phyloP scores from a whole-genome alignment of 2,113 vertebrate species.

The Megaptera novaeangliae region DNA sequence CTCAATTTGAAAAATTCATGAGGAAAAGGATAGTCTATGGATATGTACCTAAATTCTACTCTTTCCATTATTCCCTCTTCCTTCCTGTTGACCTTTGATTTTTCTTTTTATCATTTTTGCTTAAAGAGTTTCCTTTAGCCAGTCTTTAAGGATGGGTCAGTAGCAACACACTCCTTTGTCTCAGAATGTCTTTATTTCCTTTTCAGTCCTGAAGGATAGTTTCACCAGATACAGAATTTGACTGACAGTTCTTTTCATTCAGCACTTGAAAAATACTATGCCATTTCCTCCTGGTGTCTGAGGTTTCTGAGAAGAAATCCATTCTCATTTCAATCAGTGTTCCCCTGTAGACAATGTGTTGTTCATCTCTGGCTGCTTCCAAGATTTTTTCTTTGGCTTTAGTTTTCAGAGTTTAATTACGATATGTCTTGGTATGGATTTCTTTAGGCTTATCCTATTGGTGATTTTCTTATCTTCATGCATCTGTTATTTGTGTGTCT shows the following conservation, averaged over 20 bases:
- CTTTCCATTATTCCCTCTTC: not conserved
- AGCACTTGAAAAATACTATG: not conserved
- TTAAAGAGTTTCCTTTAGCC: not conserved
- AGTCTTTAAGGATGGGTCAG: not conserved
- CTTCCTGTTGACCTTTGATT: not conserved
- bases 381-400: not conserved
- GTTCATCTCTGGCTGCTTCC: not conserved
- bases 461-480: not conserved
- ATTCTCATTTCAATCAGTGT: not conserved
- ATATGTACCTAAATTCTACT: not conserved
- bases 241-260: not conserved
- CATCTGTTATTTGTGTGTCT: not conserved
- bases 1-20: not conserved
- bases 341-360: not conserved
- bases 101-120: not conserved
- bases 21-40: not conserved
- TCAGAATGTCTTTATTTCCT: not conserved
- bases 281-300: not conserved
- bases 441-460: not conserved
- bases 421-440: not conserved
- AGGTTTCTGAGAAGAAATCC: not conserved
- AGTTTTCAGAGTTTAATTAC: not conserved
- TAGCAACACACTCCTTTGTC: not conserved
- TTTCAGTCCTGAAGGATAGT: not conserved
- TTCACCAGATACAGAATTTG: not conserved